These are phyloP conservation scores for Physeter macrocephalus DNA, from an alignment of 2,113 vertebrate species.

Conservation along the genomic window DNA sequence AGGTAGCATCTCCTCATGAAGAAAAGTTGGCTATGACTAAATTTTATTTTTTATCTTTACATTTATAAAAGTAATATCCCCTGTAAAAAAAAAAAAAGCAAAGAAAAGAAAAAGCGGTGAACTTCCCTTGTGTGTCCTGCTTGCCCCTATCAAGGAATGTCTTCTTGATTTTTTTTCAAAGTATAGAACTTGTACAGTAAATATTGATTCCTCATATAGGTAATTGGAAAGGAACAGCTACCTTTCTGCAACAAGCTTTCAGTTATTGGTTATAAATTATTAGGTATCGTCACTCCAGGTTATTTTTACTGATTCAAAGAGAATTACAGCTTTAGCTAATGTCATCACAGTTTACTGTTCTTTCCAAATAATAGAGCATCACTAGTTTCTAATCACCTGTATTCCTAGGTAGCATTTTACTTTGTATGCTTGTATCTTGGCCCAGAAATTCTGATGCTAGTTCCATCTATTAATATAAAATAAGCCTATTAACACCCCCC, in stretches of 20 bases:
- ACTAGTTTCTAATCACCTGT: slow-evolving; percentile 61
- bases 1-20: background rate
- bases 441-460: background rate
- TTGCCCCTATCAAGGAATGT: background rate
- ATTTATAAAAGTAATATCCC: background rate
- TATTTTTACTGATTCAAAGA: slow-evolving; percentile 1
- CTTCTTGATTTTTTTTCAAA: background rate
- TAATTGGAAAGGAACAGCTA: background rate
- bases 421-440: slow-evolving; percentile 49
- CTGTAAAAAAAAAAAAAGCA: background rate
- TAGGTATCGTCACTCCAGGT: background rate
- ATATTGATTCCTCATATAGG: background rate
- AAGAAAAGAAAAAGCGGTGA: background rate
- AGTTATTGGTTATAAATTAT: slow-evolving; percentile 4
- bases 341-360: background rate
- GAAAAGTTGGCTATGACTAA: background rate
- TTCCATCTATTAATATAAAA: slow-evolving; percentile 37
- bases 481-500: background rate
- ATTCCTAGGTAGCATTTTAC: slow-evolving; percentile 67
- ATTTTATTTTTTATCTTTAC: background rate
- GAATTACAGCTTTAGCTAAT: background rate
- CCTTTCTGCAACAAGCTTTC: background rate
- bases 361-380: slow-evolving; percentile 60
- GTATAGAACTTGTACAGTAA: background rate
- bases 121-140: background rate